A percentile compares a stretch with the other conserved stretches of the same genome.
Evolutionary conservation across 2,797 vertebrate genomes (phyloP).

Genomic region (Sebastes wilsoni): DNA sequence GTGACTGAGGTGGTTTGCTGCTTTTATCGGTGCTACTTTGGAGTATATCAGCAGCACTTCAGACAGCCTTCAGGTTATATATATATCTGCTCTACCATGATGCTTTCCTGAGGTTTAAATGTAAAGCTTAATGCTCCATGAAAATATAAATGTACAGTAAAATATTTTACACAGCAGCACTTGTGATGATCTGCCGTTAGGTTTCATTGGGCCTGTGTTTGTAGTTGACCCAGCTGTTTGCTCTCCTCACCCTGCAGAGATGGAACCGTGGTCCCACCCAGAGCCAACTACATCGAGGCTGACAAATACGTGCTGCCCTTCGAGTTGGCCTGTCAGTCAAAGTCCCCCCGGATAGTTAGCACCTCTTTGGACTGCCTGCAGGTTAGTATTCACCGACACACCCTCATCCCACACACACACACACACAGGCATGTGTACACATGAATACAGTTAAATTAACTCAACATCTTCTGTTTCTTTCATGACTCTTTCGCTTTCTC

Average conservation of each 20-base stretch:
- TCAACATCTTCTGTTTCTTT: neutral
- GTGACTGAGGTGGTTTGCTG: constrained; percentile 7
- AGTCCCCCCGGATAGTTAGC: constrained; percentile 95
- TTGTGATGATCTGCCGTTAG: neutral
- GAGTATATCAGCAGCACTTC: neutral
- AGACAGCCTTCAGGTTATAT: neutral
- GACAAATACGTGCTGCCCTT: constrained; percentile 98
- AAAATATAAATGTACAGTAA: neutral
- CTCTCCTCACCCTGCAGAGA: constrained; percentile 78
- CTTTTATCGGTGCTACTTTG: neutral
- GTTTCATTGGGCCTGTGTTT: neutral
- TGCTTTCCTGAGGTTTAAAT: neutral
- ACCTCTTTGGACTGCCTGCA: constrained; percentile 97
- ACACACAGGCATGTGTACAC: neutral
- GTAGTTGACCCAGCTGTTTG: constrained; percentile 3
- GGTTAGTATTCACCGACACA: constrained; percentile 71
- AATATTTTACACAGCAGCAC: neutral
- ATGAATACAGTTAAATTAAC: neutral
- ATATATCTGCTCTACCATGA: neutral
- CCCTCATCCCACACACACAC: neutral
- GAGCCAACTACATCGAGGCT: constrained; percentile 97
- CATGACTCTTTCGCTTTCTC: neutral
- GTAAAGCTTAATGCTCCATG: neutral
- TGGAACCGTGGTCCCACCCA: constrained; percentile 87
- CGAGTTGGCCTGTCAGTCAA: constrained; percentile 97